phyloP scores from a whole-genome alignment of 2,888 invertebrate genomes.

The Dasypogon diadema region DNA sequence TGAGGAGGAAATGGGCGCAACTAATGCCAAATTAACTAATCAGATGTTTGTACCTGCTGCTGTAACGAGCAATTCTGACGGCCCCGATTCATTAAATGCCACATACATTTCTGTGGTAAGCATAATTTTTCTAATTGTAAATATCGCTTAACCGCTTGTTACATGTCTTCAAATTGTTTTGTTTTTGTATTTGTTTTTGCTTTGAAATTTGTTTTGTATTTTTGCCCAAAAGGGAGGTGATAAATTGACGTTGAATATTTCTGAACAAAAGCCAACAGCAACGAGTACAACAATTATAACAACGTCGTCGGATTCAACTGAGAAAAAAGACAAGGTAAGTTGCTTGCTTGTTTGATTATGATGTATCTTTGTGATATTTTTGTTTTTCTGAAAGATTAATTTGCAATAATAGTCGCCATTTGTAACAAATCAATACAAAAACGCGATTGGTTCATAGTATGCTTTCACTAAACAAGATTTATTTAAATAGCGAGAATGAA shows the following conservation, averaged over 20 bases:
- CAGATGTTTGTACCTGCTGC: slow-evolving; percentile 72
- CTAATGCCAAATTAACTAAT: slow-evolving; percentile 71
- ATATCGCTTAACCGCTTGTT: not conserved
- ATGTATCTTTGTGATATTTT: not conserved
- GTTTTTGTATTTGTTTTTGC: slow-evolving; percentile 12
- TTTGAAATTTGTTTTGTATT: slow-evolving; percentile 50
- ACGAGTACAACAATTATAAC: slow-evolving; percentile 59
- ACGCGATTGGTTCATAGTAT: too few relatives aligned
- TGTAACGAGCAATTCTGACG: slow-evolving; percentile 65
- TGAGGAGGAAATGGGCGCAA: slow-evolving; percentile 73
- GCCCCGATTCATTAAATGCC: slow-evolving; percentile 71
- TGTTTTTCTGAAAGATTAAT: too few relatives aligned
- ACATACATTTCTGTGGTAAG: slow-evolving; percentile 84
- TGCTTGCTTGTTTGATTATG: not conserved
- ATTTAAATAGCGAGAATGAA: too few relatives aligned
- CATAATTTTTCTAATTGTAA: slow-evolving; percentile 57
- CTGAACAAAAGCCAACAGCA: slow-evolving; percentile 69
- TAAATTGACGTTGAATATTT: slow-evolving; percentile 76
- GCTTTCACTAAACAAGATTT: too few relatives aligned
- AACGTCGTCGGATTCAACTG: slow-evolving; percentile 53
- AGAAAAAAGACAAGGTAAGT: slow-evolving; percentile 52
- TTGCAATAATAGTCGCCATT: too few relatives aligned
- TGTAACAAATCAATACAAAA: too few relatives aligned
- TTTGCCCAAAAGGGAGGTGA: slow-evolving; percentile 74
- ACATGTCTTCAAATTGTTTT: not conserved